Conservation (phyloP, 2,113 vertebrate genomes). For the Tupaia chinensis region DNA sequence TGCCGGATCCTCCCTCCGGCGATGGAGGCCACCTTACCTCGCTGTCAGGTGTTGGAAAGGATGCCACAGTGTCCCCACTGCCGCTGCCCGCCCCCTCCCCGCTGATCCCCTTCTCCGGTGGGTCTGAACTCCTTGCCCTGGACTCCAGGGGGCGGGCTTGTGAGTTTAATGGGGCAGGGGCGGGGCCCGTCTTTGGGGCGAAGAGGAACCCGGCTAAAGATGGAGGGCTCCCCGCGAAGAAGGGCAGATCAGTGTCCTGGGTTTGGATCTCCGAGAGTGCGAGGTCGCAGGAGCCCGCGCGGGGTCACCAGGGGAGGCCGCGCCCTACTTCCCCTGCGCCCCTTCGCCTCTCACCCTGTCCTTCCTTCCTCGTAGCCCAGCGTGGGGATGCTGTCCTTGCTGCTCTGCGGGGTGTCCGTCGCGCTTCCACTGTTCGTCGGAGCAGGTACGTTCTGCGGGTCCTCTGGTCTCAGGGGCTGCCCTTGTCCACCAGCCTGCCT, state of each 20-base stretch:
- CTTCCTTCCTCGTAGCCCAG: background rate
- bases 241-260: background rate
- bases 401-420: constrained; percentile 21
- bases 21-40: accelerated
- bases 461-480: background rate
- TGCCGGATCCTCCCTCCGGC: too few relatives aligned
- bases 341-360: background rate
- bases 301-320: accelerated
- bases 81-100: background rate
- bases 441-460: constrained; percentile 51
- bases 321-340: accelerated
- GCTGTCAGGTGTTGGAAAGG: background rate
- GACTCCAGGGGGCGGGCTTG: background rate
- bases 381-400: background rate
- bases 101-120: accelerated
- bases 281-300: background rate
- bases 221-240: background rate
- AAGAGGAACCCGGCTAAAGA: background rate
- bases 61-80: background rate
- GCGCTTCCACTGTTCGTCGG: background rate
- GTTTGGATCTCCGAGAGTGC: background rate
- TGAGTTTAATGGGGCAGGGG: accelerated
- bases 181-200: background rate
- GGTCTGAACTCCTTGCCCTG: too few relatives aligned
- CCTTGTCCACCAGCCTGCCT: accelerated